Conservation (phyloP, 2,113 vertebrate genomes). For the Gallinago media region DNA sequence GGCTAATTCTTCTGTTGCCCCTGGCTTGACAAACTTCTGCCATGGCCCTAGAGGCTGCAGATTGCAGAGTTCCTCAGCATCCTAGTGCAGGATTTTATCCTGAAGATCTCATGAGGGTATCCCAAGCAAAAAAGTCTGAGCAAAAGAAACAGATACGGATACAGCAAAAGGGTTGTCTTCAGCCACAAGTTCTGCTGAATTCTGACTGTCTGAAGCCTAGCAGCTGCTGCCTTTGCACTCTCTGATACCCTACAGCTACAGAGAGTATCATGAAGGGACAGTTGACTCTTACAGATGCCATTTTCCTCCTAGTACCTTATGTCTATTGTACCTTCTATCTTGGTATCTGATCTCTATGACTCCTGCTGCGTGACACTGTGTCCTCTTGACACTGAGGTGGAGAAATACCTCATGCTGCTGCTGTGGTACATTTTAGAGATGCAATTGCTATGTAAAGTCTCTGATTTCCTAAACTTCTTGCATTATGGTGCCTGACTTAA, state of each 20-base stretch:
- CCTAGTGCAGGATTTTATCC: neutral
- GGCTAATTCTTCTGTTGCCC: neutral
- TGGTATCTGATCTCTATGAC: neutral
- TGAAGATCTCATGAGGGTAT: neutral
- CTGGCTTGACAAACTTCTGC: neutral
- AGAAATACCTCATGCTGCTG: neutral
- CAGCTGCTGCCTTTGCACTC: neutral
- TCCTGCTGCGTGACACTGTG: rapidly evolving
- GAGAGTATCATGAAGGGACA: neutral
- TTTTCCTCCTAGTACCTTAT: neutral
- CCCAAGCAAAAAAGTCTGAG: neutral
- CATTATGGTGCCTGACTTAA: neutral
- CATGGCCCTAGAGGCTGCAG: neutral
- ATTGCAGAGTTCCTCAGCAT: neutral
- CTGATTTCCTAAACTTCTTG: neutral
- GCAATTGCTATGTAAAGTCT: neutral
- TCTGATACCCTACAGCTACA: neutral
- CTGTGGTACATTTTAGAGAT: neutral
- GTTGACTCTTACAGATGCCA: rapidly evolving
- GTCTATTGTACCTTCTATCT: neutral
- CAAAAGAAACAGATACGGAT: neutral
- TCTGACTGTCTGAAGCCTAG: neutral
- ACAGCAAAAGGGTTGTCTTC: neutral
- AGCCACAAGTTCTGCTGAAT: neutral
- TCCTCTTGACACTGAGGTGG: neutral